phyloP scores from a whole-genome alignment of 1,140 invertebrate species.

The Drosophila insularis region DNA sequence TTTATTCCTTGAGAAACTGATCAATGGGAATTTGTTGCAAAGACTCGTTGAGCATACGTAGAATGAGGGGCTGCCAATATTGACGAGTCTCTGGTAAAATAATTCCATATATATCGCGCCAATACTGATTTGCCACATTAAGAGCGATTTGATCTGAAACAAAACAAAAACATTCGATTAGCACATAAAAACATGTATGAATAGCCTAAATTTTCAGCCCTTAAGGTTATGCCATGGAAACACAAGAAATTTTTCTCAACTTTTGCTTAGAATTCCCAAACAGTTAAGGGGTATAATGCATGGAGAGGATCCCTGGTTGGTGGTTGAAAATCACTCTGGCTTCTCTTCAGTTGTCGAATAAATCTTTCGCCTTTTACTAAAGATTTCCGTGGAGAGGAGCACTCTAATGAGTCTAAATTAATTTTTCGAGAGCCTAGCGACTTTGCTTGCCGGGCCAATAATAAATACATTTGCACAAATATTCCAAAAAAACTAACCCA shows the following conservation, averaged over 20 bases:
- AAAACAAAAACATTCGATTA: not conserved
- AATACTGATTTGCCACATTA: conserved; percentile 77
- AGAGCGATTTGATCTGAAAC: conserved; percentile 66
- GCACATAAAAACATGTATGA: not conserved
- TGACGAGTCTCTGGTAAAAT: conserved; percentile 73
- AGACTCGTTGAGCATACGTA: conserved; percentile 63
- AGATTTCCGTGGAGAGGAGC: conserved; percentile 81
- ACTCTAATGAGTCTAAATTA: conserved; percentile 57
- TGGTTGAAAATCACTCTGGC: conserved; percentile 50
- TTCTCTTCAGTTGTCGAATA: conserved; percentile 82
- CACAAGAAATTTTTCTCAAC: not conserved
- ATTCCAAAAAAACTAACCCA: conserved; percentile 62
- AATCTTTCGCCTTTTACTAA: conserved; percentile 84
- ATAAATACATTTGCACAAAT: conserved; percentile 41
- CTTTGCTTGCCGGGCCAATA: conserved; percentile 32
- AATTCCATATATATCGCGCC: conserved; percentile 74
- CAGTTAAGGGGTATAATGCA: not conserved
- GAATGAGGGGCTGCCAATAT: conserved; percentile 68
- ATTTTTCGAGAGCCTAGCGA: conserved; percentile 41
- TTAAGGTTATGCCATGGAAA: no score
- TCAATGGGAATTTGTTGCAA: conserved; percentile 67
- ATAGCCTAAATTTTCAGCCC: not conserved
- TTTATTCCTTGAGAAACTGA: conserved; percentile 46
- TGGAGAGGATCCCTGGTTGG: not conserved
- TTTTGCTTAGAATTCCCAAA: conserved; percentile 33